Percentiles rank a stretch among this genome's conserved stretches.
phyloP scores from a whole-genome alignment of 2,113 vertebrate species.

The Hassar affinis region DNA sequence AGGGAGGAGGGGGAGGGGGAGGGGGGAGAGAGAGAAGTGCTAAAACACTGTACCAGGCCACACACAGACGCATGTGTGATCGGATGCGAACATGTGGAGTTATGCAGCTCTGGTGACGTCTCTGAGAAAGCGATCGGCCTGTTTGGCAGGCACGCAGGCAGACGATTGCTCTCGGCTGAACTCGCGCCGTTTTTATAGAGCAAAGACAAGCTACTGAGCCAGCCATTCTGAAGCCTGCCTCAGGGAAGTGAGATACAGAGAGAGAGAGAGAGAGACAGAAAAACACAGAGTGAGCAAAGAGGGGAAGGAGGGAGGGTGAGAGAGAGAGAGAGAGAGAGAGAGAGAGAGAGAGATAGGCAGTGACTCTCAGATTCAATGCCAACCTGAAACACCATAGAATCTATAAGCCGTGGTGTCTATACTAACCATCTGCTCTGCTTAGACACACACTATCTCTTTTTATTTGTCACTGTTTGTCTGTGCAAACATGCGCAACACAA shows the following conservation, averaged over 20 bases:
- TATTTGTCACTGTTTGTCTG: background rate
- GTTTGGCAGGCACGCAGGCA: background rate
- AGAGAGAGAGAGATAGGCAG: background rate
- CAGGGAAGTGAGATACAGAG: conserved; percentile 32
- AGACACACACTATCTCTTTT: background rate
- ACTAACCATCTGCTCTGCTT: conserved; percentile 9
- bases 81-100: background rate
- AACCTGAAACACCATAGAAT: conserved; percentile 23
- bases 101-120: conserved; percentile 16
- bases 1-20: too few species aligned
- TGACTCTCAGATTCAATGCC: background rate
- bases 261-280: conserved; percentile 44
- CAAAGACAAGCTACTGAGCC: conserved; percentile 35
- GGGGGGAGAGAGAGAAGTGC: background rate
- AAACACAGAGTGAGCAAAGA: too few species aligned
- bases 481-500: background rate
- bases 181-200: conserved; percentile 41
- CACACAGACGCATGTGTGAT: background rate
- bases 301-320: background rate
- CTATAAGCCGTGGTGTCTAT: conserved; percentile 10
- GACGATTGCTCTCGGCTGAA: conserved; percentile 23
- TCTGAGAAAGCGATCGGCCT: background rate
- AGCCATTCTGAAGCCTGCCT: conserved; percentile 60
- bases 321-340: conserved; percentile 24
- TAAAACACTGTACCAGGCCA: background rate